Evolutionary conservation across 2,888 invertebrate species (phyloP).

Genomic region (Mimachlamys varia): DNA sequence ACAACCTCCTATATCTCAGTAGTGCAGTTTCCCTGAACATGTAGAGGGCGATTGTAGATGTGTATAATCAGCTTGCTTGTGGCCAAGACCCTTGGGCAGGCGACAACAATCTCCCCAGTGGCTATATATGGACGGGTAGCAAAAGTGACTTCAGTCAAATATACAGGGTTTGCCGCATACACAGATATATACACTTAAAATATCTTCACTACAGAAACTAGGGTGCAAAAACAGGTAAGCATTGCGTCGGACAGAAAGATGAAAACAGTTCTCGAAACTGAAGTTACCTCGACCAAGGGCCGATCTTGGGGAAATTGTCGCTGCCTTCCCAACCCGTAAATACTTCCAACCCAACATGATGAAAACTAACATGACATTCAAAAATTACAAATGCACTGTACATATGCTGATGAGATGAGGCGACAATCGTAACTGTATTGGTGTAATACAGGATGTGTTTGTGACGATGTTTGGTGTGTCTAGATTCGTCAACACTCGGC

Average conservation of each 20-base stretch:
- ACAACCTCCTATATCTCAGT: neutral
- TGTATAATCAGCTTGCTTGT: constrained; percentile 8
- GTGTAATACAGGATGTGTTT: neutral
- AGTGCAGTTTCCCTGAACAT: constrained; percentile 36
- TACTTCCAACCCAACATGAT: constrained; percentile 23
- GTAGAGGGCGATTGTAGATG: neutral
- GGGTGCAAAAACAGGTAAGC: constrained; percentile 33
- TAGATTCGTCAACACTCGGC: neutral
- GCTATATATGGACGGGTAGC: constrained; percentile 15
- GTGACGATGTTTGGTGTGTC: neutral
- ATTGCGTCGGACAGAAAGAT: neutral
- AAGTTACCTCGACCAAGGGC: constrained; percentile 15
- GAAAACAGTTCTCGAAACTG: neutral
- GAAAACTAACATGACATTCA: neutral
- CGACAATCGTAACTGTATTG: neutral
- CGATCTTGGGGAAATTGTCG: neutral
- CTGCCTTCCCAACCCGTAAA: neutral
- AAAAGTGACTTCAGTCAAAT: constrained; percentile 18
- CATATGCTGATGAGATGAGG: neutral
- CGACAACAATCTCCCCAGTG: neutral
- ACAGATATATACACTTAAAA: neutral
- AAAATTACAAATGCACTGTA: constrained; percentile 6
- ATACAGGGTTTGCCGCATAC: constrained; percentile 23
- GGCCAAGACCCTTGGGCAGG: neutral
- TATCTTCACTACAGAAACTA: constrained; percentile 1